Evolutionary conservation across 2,888 invertebrate genomes (phyloP), one percentile per base, ranked within the genome.

Genomic region (Cephus rjabovi): DNA sequence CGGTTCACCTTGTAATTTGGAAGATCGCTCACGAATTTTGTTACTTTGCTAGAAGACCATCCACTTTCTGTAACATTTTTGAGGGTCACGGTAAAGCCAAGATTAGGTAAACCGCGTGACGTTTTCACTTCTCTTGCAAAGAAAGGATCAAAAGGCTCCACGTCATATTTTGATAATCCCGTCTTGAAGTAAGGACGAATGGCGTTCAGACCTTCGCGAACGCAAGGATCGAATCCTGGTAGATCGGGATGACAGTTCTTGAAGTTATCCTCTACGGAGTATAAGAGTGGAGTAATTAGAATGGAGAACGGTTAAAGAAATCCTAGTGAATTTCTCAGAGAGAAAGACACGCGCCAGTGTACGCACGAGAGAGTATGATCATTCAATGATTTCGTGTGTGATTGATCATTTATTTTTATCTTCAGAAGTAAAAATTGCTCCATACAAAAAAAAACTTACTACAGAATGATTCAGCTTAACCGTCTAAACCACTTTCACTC

Each of bases 131-230:
- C 95, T 15, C 93, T 92, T 0, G 95, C 95, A 84, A 93, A 94
- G 90, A 97, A 96, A 0, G 97, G 97, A 91, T 97, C 97, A 87
- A 97, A 96, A 0, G 96, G 94, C 0, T 93, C 93, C 2, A 97
- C 93, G 68, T 95, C 94, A 90, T 95, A 94, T 85, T 95, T 94
- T 0, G 96, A 94, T 74, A 97, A 92, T 79, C 97, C 97, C 85
- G 94, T 93, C 91, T 95, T 94, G 90, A 96, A 96, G 89, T 93
- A 96, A 0, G 95, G 94, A 56, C 95, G 93, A 31, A 96, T 88
- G 75, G 94, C 94, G 89, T 97, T 97, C 69, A 96, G 92, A 12
- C 95, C 95, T 86, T 95, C 93, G 87, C 95, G 94, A 83, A 97
- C 93, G 89, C 97, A 97, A 11, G 92, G 92, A 84, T 97, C 96